Evolutionary conservation across 2,113 vertebrate species (phyloP).

Genomic region (Acrocephalus arundinaceus): DNA sequence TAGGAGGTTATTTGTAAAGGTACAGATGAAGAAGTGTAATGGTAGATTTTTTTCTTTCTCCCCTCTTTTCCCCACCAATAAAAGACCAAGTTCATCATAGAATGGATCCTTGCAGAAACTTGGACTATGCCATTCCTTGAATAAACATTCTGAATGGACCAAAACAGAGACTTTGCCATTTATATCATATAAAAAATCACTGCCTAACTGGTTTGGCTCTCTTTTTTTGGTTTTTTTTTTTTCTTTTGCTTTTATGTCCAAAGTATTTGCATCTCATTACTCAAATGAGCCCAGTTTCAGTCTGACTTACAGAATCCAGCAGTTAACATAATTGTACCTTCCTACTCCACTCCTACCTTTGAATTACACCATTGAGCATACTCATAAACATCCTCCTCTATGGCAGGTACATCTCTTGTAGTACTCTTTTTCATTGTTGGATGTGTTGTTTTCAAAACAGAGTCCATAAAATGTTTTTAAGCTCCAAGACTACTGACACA

Average conservation of each 20-base stretch:
- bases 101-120: neutral
- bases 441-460: neutral
- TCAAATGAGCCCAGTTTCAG: neutral
- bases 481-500: neutral
- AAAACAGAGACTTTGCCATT: neutral
- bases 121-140: neutral
- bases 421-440: too few species aligned
- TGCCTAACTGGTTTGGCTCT: accelerated
- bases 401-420: neutral
- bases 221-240: neutral
- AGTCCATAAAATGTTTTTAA: neutral
- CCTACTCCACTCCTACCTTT: neutral
- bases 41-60: neutral
- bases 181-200: neutral
- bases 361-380: neutral
- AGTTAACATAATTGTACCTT: neutral
- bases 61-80: neutral
- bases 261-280: neutral
- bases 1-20: neutral
- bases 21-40: neutral
- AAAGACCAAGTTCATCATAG: neutral
- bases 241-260: neutral
- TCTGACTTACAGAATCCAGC: neutral
- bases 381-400: neutral
- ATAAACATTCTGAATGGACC: neutral